Evolutionary conservation across 2,113 vertebrate species (phyloP).

Genomic region (Trachemys scripta): DNA sequence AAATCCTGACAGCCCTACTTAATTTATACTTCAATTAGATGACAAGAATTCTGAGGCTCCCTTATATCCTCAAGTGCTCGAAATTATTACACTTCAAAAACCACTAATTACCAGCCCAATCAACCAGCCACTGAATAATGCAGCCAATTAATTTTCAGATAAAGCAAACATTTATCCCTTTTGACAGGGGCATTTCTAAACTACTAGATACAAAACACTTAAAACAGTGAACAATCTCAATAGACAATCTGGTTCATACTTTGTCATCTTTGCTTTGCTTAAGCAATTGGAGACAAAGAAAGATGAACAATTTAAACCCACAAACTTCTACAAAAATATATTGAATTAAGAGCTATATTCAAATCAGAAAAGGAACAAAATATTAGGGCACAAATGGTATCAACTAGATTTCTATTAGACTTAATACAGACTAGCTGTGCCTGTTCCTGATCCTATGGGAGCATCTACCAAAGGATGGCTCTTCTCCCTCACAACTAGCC

Average conservation of each 20-base stretch:
- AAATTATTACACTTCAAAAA: background rate
- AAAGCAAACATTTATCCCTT: slow-evolving; percentile 13
- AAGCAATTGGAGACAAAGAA: background rate
- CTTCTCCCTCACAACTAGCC: background rate
- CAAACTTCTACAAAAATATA: background rate
- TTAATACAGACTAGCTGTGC: background rate
- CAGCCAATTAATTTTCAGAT: background rate
- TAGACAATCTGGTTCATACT: background rate
- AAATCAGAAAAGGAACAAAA: background rate
- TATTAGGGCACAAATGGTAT: background rate
- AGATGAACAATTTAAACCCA: background rate
- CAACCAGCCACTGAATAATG: slow-evolving; percentile 11
- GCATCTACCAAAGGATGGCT: background rate
- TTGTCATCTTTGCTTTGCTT: background rate
- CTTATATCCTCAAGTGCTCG: background rate
- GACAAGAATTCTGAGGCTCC: background rate
- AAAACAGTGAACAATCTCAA: background rate
- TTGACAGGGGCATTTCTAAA: background rate
- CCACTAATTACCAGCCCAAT: background rate
- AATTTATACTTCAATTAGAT: background rate
- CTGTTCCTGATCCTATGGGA: background rate
- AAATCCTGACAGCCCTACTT: background rate
- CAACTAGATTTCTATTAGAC: background rate
- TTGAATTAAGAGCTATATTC: background rate
- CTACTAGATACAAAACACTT: slow-evolving; percentile 3